phyloP scores from a whole-genome alignment of 2,113 vertebrate species.

The Chloebia gouldiae region DNA sequence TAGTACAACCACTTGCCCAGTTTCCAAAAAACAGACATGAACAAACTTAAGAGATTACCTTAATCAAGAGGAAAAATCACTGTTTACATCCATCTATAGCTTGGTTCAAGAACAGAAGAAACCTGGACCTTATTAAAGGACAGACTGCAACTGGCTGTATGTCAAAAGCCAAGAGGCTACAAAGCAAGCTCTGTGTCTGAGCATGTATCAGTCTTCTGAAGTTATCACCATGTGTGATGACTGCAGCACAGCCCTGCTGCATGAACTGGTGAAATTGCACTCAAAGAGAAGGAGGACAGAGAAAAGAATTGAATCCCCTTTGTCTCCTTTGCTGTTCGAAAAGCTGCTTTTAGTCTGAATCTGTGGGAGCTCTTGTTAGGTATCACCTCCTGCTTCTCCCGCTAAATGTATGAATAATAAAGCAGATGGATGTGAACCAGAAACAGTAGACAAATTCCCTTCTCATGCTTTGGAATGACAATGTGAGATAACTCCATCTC shows the following conservation, averaged over 20 bases:
- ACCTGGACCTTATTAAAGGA: neutral
- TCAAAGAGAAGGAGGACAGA: neutral
- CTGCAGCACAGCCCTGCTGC: neutral
- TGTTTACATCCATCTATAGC: neutral
- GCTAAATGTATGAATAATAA: neutral
- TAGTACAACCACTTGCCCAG: neutral
- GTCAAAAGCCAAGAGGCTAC: neutral
- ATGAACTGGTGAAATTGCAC: neutral
- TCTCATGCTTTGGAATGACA: neutral
- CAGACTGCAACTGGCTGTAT: neutral
- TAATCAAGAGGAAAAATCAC: neutral
- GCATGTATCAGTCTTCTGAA: neutral
- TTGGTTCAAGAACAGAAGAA: neutral
- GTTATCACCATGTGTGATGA: fast-evolving
- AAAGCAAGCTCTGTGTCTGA: neutral
- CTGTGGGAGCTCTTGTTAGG: neutral
- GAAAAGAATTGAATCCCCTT: fast-evolving
- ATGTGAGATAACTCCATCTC: neutral
- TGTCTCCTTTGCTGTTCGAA: neutral
- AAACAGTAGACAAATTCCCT: neutral
- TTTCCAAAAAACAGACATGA: neutral
- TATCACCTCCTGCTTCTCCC: neutral
- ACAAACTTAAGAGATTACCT: neutral
- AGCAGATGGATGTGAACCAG: neutral
- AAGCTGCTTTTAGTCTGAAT: neutral